Evolutionary conservation across 2,888 invertebrate genomes (phyloP).

Genomic region (Ashinkailepas kermadecensis): DNA sequence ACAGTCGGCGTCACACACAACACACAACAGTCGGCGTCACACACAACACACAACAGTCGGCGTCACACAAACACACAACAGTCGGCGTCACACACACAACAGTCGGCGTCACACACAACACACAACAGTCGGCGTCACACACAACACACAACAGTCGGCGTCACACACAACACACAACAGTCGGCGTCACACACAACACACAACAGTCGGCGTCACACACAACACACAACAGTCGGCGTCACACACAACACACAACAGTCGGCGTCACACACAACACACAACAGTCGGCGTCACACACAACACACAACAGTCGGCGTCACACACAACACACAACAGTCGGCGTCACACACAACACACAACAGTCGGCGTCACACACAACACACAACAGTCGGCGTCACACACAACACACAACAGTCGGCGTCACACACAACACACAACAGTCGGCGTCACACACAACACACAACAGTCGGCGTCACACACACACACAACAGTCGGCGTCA

Average conservation of each 20-base stretch:
- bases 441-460: no score
- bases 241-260: neutral
- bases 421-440: no score
- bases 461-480: no score
- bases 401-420: no score
- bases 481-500: neutral
- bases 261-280: neutral
- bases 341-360: neutral
- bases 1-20: neutral
- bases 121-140: neutral
- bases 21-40: no score
- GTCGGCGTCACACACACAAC: no score
- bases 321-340: neutral
- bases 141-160: constrained; percentile 62
- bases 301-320: neutral
- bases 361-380: no score
- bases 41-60: no score
- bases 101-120: no score
- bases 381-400: no score
- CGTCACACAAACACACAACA: no score
- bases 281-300: neutral
- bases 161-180: constrained; percentile 50
- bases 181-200: constrained; percentile 23
- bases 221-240: neutral
- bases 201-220: neutral